Base-by-base conservation (phyloP, 2,113 vertebrate genomes). In the Oophaga pumilio region DNA sequence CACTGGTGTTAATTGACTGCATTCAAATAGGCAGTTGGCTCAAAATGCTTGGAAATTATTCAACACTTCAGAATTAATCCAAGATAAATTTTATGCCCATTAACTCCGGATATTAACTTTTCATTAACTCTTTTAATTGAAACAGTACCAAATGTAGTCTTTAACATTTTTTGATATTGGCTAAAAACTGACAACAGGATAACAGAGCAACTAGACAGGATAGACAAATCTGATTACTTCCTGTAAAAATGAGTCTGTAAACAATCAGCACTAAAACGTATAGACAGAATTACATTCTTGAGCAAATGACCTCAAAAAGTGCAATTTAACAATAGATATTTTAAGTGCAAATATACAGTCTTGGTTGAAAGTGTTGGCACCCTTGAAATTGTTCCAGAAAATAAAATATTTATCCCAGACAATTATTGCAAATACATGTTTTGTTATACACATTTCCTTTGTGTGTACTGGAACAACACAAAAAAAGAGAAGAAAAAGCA, bases 1-100 rank as follows among this genome's bases (percentile, higher is more conserved):
- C 74, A 26, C 43, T 89, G 60, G 89, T 50, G 91, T 86, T 86
- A 82, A 62, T 76, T 90, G 73, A 28, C 87, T 82, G 59, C 87
- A 59, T 89, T 91, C 43, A 69, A 17, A 12, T 49, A 74, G 56
- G 22, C 17, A 89, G 66, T 57, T 85, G 83, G 86, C 53, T 91
- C 81, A 84, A 33, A 85, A 87, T 13, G 62, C 80, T 68, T 66
- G 80, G 80, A 68, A 84, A 84, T 84, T 73, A 73, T 73, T 84
- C 69, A 84, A 84, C 82, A 84, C 82, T 84, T 84, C 80, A 53
- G 33, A 66, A 82, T 82, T 52, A 82, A 82, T 68, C 62, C 43
- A 68, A 82, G 49, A 82, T 68, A 82, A 24, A 59, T 84, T 73
- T 74, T 84, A 73, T 84, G 66, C 52, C 53, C 71, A 73, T 84